Percentiles rank a stretch among this genome's conserved stretches.
Conservation (phyloP, 1,140 invertebrate genomes). For the Pygmarrhopalites habei region DNA sequence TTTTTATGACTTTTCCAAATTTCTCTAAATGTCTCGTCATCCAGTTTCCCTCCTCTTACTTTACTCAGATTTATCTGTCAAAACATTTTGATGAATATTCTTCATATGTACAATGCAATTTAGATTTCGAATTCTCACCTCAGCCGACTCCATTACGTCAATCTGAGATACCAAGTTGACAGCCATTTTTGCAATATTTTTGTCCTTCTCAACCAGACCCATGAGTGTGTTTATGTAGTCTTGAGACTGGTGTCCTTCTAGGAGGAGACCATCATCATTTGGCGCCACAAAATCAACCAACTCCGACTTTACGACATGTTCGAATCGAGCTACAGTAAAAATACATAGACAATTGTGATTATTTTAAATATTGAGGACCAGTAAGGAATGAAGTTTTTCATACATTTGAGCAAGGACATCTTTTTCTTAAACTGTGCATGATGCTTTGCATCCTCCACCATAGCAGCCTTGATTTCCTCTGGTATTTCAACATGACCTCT, state of each 20-base stretch:
- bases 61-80: too few relatives aligned
- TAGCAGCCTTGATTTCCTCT: too few relatives aligned
- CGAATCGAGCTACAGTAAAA: neutral
- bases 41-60: neutral
- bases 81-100: too few relatives aligned
- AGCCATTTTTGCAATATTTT: neutral
- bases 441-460: too few relatives aligned
- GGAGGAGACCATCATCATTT: neutral
- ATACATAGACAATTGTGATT: too few relatives aligned
- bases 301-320: slow-evolving; percentile 2
- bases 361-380: too few relatives aligned
- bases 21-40: neutral
- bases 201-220: slow-evolving; percentile 3
- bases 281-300: neutral
- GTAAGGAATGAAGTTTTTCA: too few relatives aligned
- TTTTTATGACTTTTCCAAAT: neutral
- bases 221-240: slow-evolving; percentile 1
- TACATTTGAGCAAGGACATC: too few relatives aligned
- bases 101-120: too few relatives aligned
- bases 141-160: neutral
- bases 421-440: too few relatives aligned
- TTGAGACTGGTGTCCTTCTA: neutral
- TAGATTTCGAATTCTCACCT: neutral
- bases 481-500: too few relatives aligned
- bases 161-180: neutral